phyloP scores from a whole-genome alignment of 1,140 invertebrate genomes.

The Rhagoletis pomonella region DNA sequence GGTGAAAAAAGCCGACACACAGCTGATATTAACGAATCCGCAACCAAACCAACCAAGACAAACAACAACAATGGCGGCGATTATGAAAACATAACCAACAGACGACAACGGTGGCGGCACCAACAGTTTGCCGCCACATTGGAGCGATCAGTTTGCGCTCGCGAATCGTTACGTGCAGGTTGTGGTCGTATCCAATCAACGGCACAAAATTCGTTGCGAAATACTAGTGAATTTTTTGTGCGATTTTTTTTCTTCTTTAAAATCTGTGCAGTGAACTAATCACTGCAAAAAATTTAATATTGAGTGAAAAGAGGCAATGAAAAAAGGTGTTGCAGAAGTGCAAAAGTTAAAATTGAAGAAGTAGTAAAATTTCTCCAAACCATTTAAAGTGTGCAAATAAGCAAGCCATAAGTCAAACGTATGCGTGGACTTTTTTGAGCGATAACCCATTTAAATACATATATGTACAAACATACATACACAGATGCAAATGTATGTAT shows the following conservation, averaged over 20 bases:
- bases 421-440: constrained; percentile 39
- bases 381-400: constrained; percentile 25
- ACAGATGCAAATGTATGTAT: no score
- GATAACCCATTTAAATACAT: background rate
- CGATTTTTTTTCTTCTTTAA: background rate
- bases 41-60: background rate
- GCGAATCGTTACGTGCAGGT: constrained; percentile 39
- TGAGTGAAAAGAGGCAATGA: background rate
- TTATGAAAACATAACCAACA: background rate
- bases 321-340: background rate
- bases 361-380: constrained; percentile 18
- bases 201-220: constrained; percentile 30
- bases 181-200: constrained; percentile 9
- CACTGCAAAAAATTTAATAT: background rate
- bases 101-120: background rate
- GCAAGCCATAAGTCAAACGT: background rate
- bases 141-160: constrained; percentile 47
- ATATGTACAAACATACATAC: no score
- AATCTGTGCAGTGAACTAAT: constrained; percentile 16
- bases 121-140: constrained; percentile 41
- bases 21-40: constrained; percentile 1
- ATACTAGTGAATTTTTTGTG: background rate
- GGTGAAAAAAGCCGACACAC: constrained; percentile 20
- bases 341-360: constrained; percentile 42
- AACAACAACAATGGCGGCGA: background rate